A percentile compares a stretch with the other conserved stretches of the same genome.
These are phyloP conservation scores for Aplochiton taeniatus DNA, from an alignment of 2,797 vertebrate species.

Conservation along the genomic window DNA sequence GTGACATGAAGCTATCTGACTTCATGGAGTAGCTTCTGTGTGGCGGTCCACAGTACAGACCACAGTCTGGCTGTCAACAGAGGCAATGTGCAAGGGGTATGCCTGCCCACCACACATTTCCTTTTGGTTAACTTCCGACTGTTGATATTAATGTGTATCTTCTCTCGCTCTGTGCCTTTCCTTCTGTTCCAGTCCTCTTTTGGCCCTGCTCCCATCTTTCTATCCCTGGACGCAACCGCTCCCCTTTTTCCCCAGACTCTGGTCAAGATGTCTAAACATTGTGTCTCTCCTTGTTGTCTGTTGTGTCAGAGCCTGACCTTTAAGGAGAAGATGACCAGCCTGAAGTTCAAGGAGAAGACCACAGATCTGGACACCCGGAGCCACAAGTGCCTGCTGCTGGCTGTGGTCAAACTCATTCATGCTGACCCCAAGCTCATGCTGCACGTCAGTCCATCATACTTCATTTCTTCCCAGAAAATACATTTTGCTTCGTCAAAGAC, in stretches of 20 bases:
- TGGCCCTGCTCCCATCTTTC: neutral
- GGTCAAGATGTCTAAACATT: conserved; percentile 3
- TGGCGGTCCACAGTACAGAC: neutral
- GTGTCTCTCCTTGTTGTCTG: neutral
- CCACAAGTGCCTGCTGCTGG: conserved; percentile 80
- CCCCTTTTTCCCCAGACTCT: conserved; percentile 31
- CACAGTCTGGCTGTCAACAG: neutral
- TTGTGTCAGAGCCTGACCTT: conserved; percentile 76
- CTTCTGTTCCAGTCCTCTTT: neutral
- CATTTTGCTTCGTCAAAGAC: no score
- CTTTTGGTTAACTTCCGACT: no score
- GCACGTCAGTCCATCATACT: conserved; percentile 69
- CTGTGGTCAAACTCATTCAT: conserved; percentile 84
- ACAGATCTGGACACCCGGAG: conserved; percentile 85
- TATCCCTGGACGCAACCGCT: no score
- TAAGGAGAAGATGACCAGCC: conserved; percentile 88
- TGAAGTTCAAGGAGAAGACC: conserved; percentile 87
- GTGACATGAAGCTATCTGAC: neutral
- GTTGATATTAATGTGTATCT: no score
- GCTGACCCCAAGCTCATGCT: conserved; percentile 83
- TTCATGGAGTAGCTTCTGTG: neutral
- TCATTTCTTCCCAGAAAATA: neutral
- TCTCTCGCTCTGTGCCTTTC: neutral
- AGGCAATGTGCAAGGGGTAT: no score
- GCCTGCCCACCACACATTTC: no score